These are phyloP conservation scores for Rhinolophus ferrumequinum DNA, from an alignment of 2,113 vertebrate species.

Conservation along the genomic window DNA sequence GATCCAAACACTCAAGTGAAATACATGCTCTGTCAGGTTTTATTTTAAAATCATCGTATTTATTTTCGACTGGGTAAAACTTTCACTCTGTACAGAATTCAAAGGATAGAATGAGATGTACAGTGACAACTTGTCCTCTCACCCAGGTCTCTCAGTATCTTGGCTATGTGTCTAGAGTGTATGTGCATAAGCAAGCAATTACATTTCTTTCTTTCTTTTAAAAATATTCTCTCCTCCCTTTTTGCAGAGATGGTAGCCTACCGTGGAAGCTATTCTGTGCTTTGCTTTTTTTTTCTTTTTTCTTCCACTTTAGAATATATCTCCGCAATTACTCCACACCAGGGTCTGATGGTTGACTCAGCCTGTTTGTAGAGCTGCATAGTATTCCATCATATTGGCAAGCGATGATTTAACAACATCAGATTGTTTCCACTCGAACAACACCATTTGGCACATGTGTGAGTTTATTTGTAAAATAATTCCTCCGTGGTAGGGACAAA, in stretches of 20 bases:
- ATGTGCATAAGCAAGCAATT: not conserved
- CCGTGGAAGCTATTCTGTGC: not conserved
- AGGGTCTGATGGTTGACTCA: not conserved
- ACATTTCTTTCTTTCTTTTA: not conserved
- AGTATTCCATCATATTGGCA: not conserved
- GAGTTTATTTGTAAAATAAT: conserved; percentile 67
- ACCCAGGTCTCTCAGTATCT: not conserved
- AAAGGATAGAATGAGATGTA: not conserved
- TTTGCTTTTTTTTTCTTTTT: not conserved
- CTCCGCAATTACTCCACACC: not conserved
- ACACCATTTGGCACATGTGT: conserved; percentile 47
- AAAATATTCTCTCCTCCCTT: not conserved
- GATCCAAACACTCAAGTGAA: not conserved
- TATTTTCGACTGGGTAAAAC: not conserved
- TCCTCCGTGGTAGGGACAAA: not conserved
- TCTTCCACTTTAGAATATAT: not conserved
- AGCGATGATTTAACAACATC: not conserved
- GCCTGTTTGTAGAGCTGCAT: not conserved
- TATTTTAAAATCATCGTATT: not conserved
- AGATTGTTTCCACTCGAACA: not conserved
- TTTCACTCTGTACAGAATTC: not conserved
- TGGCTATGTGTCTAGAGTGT: not conserved
- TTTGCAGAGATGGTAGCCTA: not conserved
- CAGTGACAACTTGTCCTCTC: not conserved
- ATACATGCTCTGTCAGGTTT: not conserved